A percentile compares a stretch with the other conserved stretches of the same genome.
These are phyloP conservation scores for Chaetodon trifasciatus DNA, from an alignment of 2,797 vertebrate genomes.

Conservation along the genomic window DNA sequence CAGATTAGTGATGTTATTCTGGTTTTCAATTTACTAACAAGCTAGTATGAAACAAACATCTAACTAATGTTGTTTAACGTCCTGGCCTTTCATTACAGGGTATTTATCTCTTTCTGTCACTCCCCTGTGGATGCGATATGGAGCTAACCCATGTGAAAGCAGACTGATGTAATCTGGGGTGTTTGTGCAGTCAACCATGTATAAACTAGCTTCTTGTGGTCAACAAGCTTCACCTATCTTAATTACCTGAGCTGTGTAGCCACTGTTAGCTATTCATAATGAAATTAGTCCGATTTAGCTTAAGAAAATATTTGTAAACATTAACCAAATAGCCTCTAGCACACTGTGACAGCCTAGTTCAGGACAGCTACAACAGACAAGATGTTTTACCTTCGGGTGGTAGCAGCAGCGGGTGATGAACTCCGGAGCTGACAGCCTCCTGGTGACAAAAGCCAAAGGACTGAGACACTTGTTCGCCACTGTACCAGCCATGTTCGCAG, in stretches of 20 bases:
- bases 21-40: neutral
- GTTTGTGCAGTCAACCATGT: neutral
- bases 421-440: constrained; percentile 79
- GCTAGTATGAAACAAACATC: neutral
- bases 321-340: neutral
- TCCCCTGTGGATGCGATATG: neutral
- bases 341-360: too few species aligned
- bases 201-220: neutral
- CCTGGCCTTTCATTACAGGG: neutral
- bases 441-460: constrained; percentile 74
- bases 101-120: neutral
- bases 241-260: neutral
- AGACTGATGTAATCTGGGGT: neutral
- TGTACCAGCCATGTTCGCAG: constrained; percentile 73
- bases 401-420: constrained; percentile 77
- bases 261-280: too few species aligned
- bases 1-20: constrained; percentile 48
- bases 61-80: neutral
- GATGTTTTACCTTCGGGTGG: constrained; percentile 82
- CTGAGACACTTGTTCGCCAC: constrained; percentile 73
- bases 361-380: neutral
- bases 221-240: neutral
- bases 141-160: neutral
- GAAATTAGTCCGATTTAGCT: too few species aligned
- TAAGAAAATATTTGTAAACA: constrained; percentile 28